These are phyloP conservation scores for Crotalus tigris DNA, from an alignment of 2,113 vertebrate species.

Conservation along the genomic window DNA sequence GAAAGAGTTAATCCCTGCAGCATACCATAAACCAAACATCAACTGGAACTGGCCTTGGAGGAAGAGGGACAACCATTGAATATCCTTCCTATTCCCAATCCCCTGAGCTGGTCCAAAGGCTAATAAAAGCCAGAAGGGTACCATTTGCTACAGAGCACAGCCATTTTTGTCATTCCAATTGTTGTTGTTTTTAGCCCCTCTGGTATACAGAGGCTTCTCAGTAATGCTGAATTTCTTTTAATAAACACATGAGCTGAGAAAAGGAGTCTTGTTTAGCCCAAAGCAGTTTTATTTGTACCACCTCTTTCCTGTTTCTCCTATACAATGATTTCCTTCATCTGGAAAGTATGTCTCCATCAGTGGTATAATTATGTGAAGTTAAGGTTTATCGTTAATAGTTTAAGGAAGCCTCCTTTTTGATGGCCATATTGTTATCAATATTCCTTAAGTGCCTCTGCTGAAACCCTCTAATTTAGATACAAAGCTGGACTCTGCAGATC, in stretches of 20 bases:
- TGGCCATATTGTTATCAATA: not conserved
- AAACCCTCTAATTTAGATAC: not conserved
- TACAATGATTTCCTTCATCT: not conserved
- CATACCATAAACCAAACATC: not conserved
- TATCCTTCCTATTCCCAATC: not conserved
- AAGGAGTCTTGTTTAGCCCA: not conserved
- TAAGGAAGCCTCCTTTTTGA: not conserved
- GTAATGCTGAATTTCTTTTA: not conserved
- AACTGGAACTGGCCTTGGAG: not conserved
- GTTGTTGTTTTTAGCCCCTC: not conserved
- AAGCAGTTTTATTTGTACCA: not conserved
- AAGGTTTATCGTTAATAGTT: not conserved
- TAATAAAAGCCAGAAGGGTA: not conserved
- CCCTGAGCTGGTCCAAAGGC: not conserved
- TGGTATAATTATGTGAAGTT: not conserved
- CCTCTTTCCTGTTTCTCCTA: not conserved
- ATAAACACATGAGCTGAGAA: constrained; percentile 8
- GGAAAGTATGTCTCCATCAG: not conserved
- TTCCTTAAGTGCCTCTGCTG: not conserved
- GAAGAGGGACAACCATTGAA: not conserved
- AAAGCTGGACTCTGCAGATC: not conserved
- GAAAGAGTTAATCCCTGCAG: not conserved
- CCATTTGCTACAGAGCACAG: not conserved
- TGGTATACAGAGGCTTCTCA: not conserved
- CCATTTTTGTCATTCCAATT: not conserved